Evolutionary conservation across 2,797 vertebrate species (phyloP), one percentile per base, ranked within the genome.

Genomic region (Galagoides demidoff): DNA sequence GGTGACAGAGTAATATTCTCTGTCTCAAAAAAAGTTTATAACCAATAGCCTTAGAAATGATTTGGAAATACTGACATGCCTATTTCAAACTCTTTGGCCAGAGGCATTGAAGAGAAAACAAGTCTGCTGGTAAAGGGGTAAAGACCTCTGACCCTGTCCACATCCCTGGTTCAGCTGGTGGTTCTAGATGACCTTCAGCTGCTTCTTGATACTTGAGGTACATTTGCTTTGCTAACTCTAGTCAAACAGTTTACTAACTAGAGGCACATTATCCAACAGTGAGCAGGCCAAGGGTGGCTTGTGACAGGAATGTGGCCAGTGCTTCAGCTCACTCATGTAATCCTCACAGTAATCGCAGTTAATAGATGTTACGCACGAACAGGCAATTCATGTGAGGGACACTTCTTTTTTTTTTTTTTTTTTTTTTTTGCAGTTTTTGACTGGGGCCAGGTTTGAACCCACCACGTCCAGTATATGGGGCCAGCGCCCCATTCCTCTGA

Each of bases 1-100:
- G 49, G 49, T 52, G 49, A 52, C 49, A 52, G 49, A 52, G 16
- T 52, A 52, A 52, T 52, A 52, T 16, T 52, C 49, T 52, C 4
- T 52, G 49, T 52, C 49, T 52, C 14, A 52, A 52, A 52, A 52
- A 52, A 52, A 90, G 14, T 92, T 87, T 95, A 61, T 88, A 59
- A 82, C 31, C 11, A 39, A 43, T 22, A 49, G 19, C 84, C 31
- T 76, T 43, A 39, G 77, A 95, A 81, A 70, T 14, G 22, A 20
- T 91, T 79, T 95, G 39, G 63, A 92, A 71, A 83, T 71, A 49
- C 78, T 77, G 11, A 87, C 92, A 73, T 92, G 55, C 31, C 27
- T 76, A 8, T 85, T 93, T 82, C 52, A 85, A 39, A 34, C 39
- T 22, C 74, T 73, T 71, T 81, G 43, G 5, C 59, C 34, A 29